phyloP scores from a whole-genome alignment of 2,888 invertebrate species.

The Synergus itoensis region DNA sequence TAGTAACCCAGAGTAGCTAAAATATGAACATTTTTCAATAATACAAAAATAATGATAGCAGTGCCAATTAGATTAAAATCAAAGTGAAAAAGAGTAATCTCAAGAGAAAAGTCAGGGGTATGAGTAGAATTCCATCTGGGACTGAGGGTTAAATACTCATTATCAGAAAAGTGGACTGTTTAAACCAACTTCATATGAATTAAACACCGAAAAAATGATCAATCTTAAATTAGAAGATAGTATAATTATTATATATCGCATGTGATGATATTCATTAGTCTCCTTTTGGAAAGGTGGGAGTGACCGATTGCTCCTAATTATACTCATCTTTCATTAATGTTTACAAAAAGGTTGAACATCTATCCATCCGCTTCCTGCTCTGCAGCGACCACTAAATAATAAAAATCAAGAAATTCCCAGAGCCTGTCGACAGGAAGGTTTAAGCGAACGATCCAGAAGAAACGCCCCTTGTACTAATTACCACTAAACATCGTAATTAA shows the following conservation, averaged over 20 bases:
- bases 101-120: not conserved
- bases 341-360: slow-evolving; percentile 1
- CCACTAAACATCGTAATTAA: slow-evolving; percentile 72
- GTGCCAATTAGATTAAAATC: not conserved
- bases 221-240: no score
- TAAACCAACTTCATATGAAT: not conserved
- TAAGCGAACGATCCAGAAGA: slow-evolving; percentile 49
- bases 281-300: slow-evolving; percentile 12
- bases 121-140: not conserved
- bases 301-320: slow-evolving; percentile 30
- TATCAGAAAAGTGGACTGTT: not conserved
- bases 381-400: not conserved
- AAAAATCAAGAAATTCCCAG: slow-evolving; percentile 24
- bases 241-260: no score
- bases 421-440: slow-evolving; percentile 20
- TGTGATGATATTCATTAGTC: slow-evolving; percentile 21
- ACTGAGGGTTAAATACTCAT: not conserved
- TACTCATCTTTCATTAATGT: slow-evolving; percentile 29
- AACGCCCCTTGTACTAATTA: slow-evolving; percentile 65
- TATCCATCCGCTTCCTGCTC: slow-evolving; percentile 18
- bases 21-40: not conserved
- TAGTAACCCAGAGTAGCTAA: not conserved
- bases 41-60: not conserved
- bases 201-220: not conserved
- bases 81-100: not conserved